Evolutionary conservation across 2,113 vertebrate genomes (phyloP).

Genomic region (Hucho hucho): DNA sequence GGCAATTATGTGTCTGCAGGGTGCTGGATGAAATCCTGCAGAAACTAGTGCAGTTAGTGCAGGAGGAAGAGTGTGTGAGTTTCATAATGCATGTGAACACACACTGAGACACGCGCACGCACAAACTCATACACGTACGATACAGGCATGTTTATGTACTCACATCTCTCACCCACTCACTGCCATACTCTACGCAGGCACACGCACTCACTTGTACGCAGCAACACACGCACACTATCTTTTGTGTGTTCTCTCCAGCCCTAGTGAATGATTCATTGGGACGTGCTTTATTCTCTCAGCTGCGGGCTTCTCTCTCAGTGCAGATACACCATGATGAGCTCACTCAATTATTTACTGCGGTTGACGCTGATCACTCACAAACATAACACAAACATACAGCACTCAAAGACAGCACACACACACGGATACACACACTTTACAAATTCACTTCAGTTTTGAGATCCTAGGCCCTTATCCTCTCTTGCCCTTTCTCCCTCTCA

Average conservation of each 20-base stretch:
- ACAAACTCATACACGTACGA: slow-evolving; percentile 4
- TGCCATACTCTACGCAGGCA: not conserved
- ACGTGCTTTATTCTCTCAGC: too few species aligned
- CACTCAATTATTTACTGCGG: too few species aligned
- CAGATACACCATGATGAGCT: too few species aligned
- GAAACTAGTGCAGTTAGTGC: slow-evolving; percentile 87
- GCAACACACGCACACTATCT: not conserved
- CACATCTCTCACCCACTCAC: slow-evolving; percentile 35
- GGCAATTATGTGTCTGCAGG: slow-evolving; percentile 65
- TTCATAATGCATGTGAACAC: slow-evolving; percentile 29
- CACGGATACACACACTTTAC: too few species aligned
- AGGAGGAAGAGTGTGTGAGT: slow-evolving; percentile 94
- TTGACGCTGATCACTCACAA: too few species aligned
- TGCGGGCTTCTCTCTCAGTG: too few species aligned
- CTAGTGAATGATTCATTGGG: too few species aligned
- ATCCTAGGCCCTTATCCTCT: slow-evolving; percentile 1
- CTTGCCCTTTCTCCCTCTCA: slow-evolving; percentile 6
- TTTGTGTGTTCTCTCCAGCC: too few species aligned
- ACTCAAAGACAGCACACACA: too few species aligned
- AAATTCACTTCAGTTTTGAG: not conserved
- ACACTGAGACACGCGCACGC: not conserved
- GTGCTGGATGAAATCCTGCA: slow-evolving; percentile 86
- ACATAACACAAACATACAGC: too few species aligned
- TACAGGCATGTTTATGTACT: slow-evolving; percentile 6
- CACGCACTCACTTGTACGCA: too few species aligned